A percentile compares a stretch with the other conserved stretches of the same genome.
These are phyloP conservation scores for Odontamblyopus lacepedii DNA, from an alignment of 2,797 vertebrate species.

Conservation along the genomic window DNA sequence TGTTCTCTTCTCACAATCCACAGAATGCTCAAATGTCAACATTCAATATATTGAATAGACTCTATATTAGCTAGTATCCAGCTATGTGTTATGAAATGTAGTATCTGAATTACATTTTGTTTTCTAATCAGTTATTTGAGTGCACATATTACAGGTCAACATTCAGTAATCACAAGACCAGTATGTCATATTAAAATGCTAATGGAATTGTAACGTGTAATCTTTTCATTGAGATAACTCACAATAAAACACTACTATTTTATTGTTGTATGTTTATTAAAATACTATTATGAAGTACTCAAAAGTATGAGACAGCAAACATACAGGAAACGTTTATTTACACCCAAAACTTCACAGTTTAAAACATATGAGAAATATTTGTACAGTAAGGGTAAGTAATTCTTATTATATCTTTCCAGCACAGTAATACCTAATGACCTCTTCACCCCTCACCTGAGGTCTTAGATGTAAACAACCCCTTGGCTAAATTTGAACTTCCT, in stretches of 20 bases:
- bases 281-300: background rate
- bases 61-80: background rate
- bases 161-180: background rate
- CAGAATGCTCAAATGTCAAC: background rate
- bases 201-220: background rate
- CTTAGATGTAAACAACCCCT: background rate
- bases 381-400: background rate
- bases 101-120: background rate
- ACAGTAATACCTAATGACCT: background rate
- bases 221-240: background rate
- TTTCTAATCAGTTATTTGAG: background rate
- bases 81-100: background rate
- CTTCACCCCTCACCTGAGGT: background rate
- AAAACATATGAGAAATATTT: background rate
- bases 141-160: background rate
- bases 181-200: background rate
- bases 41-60: background rate
- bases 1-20: too few relatives aligned
- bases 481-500: background rate
- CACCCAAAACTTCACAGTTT: too few relatives aligned
- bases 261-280: background rate
- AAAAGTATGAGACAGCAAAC: background rate
- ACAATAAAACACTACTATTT: background rate
- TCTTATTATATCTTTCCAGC: background rate
- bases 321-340: too few relatives aligned